Evolutionary conservation across 2,888 invertebrate genomes (phyloP).

Genomic region (Exephanes ischioxanthus): DNA sequence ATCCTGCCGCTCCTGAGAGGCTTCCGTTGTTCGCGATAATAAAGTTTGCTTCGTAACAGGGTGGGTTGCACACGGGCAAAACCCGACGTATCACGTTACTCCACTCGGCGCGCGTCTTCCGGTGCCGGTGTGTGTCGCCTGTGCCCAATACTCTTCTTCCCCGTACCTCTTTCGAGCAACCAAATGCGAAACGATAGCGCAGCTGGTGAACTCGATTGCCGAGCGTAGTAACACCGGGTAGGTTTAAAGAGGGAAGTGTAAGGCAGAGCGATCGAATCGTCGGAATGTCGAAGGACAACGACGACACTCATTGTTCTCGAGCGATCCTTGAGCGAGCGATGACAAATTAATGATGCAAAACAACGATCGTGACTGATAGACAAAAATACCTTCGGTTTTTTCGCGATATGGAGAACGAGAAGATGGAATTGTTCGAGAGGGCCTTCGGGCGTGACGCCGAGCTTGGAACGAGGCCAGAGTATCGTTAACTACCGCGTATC

Average conservation of each 20-base stretch:
- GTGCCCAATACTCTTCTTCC: not conserved
- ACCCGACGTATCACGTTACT: constrained; percentile 49
- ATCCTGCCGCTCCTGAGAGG: constrained; percentile 7
- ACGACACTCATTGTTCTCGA: constrained; percentile 8
- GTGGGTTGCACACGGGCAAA: constrained; percentile 20
- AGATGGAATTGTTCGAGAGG: constrained; percentile 4
- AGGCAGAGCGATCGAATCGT: not conserved
- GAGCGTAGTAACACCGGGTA: too few species aligned
- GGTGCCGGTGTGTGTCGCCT: constrained; percentile 23
- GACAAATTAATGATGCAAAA: constrained; percentile 22
- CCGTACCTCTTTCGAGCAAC: not conserved
- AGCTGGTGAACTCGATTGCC: constrained; percentile 38
- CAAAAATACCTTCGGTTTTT: too few species aligned
- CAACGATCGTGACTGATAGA: not conserved
- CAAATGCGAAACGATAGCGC: constrained; percentile 4
- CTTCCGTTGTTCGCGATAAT: constrained; percentile 52
- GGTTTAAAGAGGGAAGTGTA: not conserved
- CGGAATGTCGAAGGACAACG: not conserved
- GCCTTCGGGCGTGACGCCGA: constrained; percentile 28
- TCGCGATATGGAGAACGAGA: not conserved
- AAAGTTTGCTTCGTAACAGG: constrained; percentile 51
- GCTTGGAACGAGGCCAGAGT: constrained; percentile 21
- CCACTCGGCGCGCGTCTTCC: constrained; percentile 49
- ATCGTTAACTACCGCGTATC: not conserved
- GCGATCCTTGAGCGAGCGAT: constrained; percentile 1